Conservation (phyloP, 2,888 invertebrate species). For the Sturmia bella region DNA sequence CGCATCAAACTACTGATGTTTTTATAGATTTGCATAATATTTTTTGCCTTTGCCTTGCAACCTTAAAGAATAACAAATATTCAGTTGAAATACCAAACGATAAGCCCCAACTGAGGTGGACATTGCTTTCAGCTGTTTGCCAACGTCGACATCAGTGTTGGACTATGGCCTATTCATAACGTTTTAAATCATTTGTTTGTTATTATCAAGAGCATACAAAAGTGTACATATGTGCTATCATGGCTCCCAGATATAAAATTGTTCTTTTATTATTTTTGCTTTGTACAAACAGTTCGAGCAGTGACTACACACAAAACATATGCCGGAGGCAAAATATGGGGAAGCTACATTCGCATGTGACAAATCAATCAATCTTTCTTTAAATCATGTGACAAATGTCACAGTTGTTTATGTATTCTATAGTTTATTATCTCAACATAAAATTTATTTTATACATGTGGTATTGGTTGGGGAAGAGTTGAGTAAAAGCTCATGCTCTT, state of each 20-base stretch:
- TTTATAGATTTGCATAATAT: neutral
- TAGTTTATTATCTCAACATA: conserved; percentile 44
- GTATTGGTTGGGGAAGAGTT: conserved; percentile 36
- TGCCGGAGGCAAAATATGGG: neutral
- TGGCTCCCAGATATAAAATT: conserved; percentile 28
- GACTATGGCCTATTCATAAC: neutral
- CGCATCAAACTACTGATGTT: conserved; percentile 34
- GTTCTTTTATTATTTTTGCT: neutral
- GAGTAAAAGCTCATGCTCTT: conserved; percentile 17
- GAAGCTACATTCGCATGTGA: conserved; percentile 26
- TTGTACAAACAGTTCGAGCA: neutral
- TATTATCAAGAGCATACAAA: conserved; percentile 37
- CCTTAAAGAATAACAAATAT: too few species aligned
- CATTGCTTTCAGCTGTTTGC: too few species aligned
- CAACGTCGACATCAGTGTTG: too few species aligned
- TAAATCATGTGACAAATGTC: conserved; percentile 62
- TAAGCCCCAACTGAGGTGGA: too few species aligned
- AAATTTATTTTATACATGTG: conserved; percentile 38
- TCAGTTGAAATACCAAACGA: too few species aligned
- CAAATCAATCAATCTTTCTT: conserved; percentile 64
- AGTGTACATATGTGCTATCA: conserved; percentile 36
- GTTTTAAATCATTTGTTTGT: neutral
- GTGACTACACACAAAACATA: neutral
- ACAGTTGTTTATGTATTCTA: conserved; percentile 52
- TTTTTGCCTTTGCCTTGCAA: neutral